Conservation (phyloP, 2,113 vertebrate genomes). For the Jaculus jaculus region DNA sequence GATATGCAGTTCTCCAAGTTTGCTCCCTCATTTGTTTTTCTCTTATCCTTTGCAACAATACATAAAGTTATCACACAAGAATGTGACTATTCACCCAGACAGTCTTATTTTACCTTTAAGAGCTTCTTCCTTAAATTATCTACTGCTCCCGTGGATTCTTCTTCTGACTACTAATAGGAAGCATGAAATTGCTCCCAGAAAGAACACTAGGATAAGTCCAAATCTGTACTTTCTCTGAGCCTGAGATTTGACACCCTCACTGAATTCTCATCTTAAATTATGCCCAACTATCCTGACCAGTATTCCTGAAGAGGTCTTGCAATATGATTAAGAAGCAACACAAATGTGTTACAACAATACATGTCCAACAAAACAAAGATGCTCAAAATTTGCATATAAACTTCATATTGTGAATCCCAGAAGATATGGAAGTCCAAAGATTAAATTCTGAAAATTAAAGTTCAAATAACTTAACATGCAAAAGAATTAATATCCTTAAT, state of each 20-base stretch:
- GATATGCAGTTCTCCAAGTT: too few relatives aligned
- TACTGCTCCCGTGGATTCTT: background rate
- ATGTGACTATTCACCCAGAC: background rate
- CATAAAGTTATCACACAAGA: background rate
- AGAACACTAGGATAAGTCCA: constrained; percentile 40
- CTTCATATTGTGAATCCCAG: constrained; percentile 38
- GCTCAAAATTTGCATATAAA: constrained; percentile 43
- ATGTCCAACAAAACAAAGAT: constrained; percentile 47
- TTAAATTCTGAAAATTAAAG: constrained; percentile 54
- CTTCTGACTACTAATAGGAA: background rate
- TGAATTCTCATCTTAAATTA: constrained; percentile 47
- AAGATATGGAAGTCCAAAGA: constrained; percentile 61
- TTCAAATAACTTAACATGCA: constrained; percentile 54
- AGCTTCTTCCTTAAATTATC: background rate
- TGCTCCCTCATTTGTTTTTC: background rate
- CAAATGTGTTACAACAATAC: constrained; percentile 40
- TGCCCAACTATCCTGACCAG: background rate
- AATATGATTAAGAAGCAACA: constrained; percentile 43
- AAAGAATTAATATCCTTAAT: constrained; percentile 52
- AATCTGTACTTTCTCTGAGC: background rate
- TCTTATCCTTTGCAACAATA: background rate
- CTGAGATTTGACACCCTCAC: constrained; percentile 35
- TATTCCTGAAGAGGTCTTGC: constrained; percentile 21
- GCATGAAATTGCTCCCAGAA: background rate
- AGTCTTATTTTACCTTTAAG: background rate